Conservation (phyloP, 2,797 vertebrate species). For the Merluccius polli region DNA sequence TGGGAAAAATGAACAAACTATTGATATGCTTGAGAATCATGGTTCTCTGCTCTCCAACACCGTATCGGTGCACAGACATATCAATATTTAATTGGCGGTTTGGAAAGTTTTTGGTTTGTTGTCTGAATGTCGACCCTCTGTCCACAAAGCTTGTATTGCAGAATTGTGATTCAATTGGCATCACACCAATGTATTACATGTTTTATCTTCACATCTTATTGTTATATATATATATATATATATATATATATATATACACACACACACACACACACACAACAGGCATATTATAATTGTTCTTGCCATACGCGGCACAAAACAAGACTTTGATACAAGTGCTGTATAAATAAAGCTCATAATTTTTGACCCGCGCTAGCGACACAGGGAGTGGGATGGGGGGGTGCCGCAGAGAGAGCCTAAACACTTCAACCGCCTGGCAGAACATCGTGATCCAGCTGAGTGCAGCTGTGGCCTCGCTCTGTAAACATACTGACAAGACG, state of each 20-base stretch:
- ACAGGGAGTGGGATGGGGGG: not conserved
- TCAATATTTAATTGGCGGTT: not conserved
- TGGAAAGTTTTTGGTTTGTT: not conserved
- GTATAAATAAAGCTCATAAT: not conserved
- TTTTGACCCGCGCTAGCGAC: not conserved
- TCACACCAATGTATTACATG: not conserved
- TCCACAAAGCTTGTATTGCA: too few species aligned
- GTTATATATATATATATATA: too few species aligned
- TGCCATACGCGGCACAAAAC: not conserved
- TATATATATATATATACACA: too few species aligned
- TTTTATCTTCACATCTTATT: not conserved
- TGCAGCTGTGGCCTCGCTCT: constrained; percentile 26
- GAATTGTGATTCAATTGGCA: not conserved
- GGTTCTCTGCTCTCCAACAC: not conserved
- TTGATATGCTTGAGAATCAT: not conserved
- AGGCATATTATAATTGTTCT: not conserved
- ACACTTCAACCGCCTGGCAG: constrained; percentile 48
- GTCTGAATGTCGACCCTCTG: not conserved
- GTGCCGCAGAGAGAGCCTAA: constrained; percentile 38
- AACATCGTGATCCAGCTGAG: constrained; percentile 42
- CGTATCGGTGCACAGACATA: not conserved
- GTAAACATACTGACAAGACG: constrained; percentile 32
- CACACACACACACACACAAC: not conserved
- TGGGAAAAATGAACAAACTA: not conserved
- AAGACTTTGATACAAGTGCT: not conserved